These are phyloP conservation scores for Oegoconia quadripuncta DNA, from an alignment of 2,888 invertebrate genomes.

Conservation along the genomic window DNA sequence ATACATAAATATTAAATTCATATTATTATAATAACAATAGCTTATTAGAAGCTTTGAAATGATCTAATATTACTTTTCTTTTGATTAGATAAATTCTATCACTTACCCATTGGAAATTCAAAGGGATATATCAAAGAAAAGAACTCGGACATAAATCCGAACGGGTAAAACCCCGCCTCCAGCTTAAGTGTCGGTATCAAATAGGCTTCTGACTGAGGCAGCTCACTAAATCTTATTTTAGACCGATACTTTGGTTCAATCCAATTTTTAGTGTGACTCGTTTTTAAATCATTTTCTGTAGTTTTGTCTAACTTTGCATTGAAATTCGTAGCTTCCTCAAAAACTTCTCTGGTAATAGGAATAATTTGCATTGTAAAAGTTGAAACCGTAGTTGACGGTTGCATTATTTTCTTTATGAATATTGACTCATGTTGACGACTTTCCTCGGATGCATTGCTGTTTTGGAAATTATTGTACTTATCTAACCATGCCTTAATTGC, in stretches of 20 bases:
- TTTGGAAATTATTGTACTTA: conserved; percentile 50
- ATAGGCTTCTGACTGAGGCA: conserved; percentile 69
- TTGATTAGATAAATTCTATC: background rate
- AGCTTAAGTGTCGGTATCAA: conserved; percentile 76
- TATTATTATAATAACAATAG: too few relatives aligned
- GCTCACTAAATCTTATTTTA: conserved; percentile 68
- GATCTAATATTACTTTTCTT: background rate
- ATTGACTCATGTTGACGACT: conserved; percentile 39
- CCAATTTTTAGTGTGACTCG: conserved; percentile 61
- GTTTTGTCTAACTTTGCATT: conserved; percentile 43
- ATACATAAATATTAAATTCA: too few relatives aligned
- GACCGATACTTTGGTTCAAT: conserved; percentile 57
- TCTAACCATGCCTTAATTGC: conserved; percentile 53
- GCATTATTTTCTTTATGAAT: conserved; percentile 34
- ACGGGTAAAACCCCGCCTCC: conserved; percentile 80
- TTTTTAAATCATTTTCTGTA: conserved; percentile 51
- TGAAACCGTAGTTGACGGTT: conserved; percentile 20
- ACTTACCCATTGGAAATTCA: conserved; percentile 82
- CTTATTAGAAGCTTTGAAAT: too few relatives aligned
- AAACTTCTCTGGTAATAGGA: conserved; percentile 59
- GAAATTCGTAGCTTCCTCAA: conserved; percentile 32
- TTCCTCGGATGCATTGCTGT: conserved; percentile 46
- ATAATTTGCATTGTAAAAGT: conserved; percentile 40
- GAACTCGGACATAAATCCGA: conserved; percentile 81
- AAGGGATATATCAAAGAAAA: conserved; percentile 82